Conservation (phyloP, 2,888 invertebrate species). For the Thalpophila matura region DNA sequence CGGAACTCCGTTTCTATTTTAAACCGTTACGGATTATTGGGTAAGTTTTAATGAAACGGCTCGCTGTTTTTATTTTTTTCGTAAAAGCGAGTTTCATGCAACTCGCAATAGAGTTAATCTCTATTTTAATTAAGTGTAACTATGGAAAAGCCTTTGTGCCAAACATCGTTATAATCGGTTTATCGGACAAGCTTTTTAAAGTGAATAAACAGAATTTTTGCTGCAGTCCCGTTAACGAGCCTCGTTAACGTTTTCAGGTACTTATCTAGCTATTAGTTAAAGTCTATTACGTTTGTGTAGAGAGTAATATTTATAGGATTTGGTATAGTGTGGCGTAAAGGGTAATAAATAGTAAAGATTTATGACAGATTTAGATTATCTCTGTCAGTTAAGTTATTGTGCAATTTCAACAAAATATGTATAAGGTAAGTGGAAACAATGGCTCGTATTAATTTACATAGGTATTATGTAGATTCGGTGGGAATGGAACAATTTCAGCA, state of each 20-base stretch:
- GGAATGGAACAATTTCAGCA: background rate
- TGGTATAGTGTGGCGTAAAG: background rate
- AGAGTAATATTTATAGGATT: background rate
- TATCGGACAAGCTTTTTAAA: constrained; percentile 70
- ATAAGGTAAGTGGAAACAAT: constrained; percentile 5
- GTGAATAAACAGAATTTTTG: constrained; percentile 68
- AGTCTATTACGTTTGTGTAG: background rate
- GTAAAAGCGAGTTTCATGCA: constrained; percentile 15
- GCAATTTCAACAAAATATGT: background rate
- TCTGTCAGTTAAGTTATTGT: background rate
- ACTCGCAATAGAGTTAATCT: constrained; percentile 49
- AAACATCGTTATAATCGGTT: constrained; percentile 72
- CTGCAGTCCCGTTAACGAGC: constrained; percentile 59
- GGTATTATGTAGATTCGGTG: background rate
- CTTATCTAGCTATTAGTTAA: constrained; percentile 25
- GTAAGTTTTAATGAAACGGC: constrained; percentile 43
- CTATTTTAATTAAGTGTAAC: constrained; percentile 60
- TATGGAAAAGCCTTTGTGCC: constrained; percentile 65
- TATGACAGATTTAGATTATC: background rate
- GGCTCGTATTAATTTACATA: constrained; percentile 17
- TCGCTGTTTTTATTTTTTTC: constrained; percentile 25
- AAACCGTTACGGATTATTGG: constrained; percentile 23
- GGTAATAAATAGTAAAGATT: background rate
- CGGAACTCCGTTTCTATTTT: constrained; percentile 2
- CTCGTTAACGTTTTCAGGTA: constrained; percentile 44